These are phyloP conservation scores for Rhamnusium bicolor DNA, from an alignment of 2,888 invertebrate species.

Conservation along the genomic window DNA sequence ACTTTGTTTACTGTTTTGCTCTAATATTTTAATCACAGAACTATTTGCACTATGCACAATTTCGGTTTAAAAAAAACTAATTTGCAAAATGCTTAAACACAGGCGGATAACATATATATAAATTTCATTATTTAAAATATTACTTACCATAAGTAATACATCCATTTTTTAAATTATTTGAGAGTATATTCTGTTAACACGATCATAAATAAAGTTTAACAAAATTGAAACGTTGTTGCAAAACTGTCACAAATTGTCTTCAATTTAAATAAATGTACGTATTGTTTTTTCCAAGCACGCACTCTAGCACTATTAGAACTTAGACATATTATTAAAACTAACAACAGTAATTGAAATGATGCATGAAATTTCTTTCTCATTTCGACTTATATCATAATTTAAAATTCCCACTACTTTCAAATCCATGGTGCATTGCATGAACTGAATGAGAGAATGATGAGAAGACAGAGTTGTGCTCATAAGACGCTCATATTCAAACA, in stretches of 20 bases:
- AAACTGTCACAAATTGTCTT: not conserved
- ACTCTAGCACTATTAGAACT: constrained; percentile 2
- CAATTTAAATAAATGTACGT: not conserved
- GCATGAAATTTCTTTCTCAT: constrained; percentile 36
- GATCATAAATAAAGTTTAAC: not conserved
- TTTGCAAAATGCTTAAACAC: too few species aligned
- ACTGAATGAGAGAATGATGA: not conserved
- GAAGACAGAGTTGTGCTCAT: not conserved
- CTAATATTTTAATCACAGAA: too few species aligned
- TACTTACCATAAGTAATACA: not conserved
- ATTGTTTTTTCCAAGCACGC: not conserved
- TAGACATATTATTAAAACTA: constrained; percentile 9
- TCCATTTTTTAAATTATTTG: not conserved
- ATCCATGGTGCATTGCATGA: constrained; percentile 8
- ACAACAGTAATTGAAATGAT: constrained; percentile 34
- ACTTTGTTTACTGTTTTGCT: too few species aligned
- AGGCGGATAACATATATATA: too few species aligned
- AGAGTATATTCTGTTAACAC: not conserved
- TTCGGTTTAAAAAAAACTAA: too few species aligned
- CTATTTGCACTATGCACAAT: too few species aligned
- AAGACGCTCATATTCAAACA: not conserved
- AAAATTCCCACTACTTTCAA: constrained; percentile 37
- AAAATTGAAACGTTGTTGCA: not conserved
- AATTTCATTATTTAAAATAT: not conserved
- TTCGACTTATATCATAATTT: constrained; percentile 28